Evolutionary conservation across 2,113 vertebrate species (phyloP).

Genomic region (Mystacornis crossleyi): DNA sequence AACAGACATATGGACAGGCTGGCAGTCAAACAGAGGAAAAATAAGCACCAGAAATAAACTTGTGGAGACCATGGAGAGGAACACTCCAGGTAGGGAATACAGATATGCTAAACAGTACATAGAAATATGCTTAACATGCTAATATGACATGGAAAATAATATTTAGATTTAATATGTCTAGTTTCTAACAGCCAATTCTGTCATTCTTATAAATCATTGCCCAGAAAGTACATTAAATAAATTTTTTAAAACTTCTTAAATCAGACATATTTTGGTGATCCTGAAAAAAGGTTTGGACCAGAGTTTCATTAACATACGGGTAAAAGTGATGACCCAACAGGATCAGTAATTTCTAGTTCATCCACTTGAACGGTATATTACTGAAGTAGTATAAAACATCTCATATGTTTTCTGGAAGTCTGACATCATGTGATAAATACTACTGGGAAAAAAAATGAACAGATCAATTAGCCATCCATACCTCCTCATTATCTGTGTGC

Average conservation of each 20-base stretch:
- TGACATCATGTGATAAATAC: slow-evolving; percentile 16
- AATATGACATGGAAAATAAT: background rate
- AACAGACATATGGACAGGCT: background rate
- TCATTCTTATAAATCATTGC: background rate
- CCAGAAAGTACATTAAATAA: background rate
- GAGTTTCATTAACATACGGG: background rate
- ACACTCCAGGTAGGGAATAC: background rate
- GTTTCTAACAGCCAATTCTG: background rate
- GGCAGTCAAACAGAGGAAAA: background rate
- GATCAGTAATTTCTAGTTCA: background rate
- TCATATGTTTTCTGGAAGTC: background rate
- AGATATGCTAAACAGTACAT: background rate
- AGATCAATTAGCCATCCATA: slow-evolving; percentile 8
- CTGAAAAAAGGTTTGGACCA: background rate
- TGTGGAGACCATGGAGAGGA: background rate
- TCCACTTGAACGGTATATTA: background rate
- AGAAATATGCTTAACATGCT: background rate
- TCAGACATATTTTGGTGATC: background rate
- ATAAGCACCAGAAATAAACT: background rate
- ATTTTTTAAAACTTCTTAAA: background rate
- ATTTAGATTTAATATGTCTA: background rate
- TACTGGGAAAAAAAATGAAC: background rate
- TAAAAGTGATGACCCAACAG: background rate
- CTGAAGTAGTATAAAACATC: background rate
- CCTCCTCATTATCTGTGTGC: background rate